Percentiles rank a stretch among this genome's conserved stretches.
These are phyloP conservation scores for Lithobates sylvaticus DNA, from an alignment of 2,797 vertebrate genomes.

Conservation along the genomic window DNA sequence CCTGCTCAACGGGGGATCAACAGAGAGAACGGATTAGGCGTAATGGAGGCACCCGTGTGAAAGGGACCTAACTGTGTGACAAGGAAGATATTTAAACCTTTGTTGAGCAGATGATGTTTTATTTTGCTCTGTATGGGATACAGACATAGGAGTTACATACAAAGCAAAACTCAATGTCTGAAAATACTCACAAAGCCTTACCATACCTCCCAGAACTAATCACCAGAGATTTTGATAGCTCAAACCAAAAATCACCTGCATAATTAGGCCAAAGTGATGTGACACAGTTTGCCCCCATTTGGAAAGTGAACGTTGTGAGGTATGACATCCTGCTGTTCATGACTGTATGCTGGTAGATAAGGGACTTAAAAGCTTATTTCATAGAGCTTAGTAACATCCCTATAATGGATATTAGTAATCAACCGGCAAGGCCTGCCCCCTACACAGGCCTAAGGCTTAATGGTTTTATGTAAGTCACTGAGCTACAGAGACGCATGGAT, in stretches of 20 bases:
- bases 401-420: slow-evolving; percentile 19
- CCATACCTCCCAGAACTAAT: no score
- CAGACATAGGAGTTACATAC: no score
- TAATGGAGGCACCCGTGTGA: no score
- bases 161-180: no score
- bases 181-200: no score
- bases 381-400: background rate
- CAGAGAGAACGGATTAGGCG: no score
- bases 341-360: slow-evolving; percentile 3
- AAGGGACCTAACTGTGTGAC: no score
- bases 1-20: no score
- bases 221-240: background rate
- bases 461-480: background rate
- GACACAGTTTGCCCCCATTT: background rate
- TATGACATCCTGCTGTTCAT: background rate
- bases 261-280: background rate
- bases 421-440: background rate
- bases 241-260: background rate
- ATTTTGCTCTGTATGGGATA: no score
- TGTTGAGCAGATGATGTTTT: no score
- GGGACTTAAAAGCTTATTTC: slow-evolving; percentile 35
- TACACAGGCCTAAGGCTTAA: background rate
- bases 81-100: no score
- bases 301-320: background rate
- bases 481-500: background rate